Percentiles rank a stretch among this genome's conserved stretches.
phyloP scores from a whole-genome alignment of 2,888 invertebrate genomes.

The Pyrgus malvae region DNA sequence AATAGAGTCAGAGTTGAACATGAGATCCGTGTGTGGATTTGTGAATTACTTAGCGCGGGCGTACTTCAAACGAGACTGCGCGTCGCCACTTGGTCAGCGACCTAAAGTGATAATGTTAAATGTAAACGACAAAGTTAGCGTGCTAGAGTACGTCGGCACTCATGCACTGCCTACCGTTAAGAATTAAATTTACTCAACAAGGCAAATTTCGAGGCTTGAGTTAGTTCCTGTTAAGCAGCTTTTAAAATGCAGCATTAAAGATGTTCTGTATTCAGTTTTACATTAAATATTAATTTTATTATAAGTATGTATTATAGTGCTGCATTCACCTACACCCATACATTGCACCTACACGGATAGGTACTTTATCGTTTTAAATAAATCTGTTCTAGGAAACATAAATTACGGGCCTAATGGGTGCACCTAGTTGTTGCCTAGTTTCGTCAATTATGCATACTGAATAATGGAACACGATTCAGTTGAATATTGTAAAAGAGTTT shows the following conservation, averaged over 20 bases:
- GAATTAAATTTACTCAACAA: background rate
- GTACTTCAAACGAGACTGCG: slow-evolving; percentile 46
- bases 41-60: slow-evolving; percentile 30
- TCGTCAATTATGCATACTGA: too few species aligned
- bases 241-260: background rate
- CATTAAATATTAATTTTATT: too few species aligned
- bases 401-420: too few species aligned
- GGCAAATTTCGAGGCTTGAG: background rate
- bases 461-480: too few species aligned
- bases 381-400: too few species aligned
- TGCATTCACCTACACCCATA: too few species aligned
- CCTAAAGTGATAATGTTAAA: slow-evolving; percentile 37
- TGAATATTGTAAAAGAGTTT: too few species aligned
- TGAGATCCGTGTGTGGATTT: slow-evolving; percentile 16
- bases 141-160: slow-evolving; percentile 9
- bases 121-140: slow-evolving; percentile 27
- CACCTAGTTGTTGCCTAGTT: too few species aligned
- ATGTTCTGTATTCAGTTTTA: too few species aligned
- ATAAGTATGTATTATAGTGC: too few species aligned
- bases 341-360: too few species aligned
- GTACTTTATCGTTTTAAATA: too few species aligned
- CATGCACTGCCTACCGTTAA: slow-evolving; percentile 14
- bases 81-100: slow-evolving; percentile 45
- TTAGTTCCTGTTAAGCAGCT: background rate
- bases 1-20: slow-evolving; percentile 26